Conservation (phyloP, 2,888 invertebrate species). For the Marasmarcha lunaedactyla region DNA sequence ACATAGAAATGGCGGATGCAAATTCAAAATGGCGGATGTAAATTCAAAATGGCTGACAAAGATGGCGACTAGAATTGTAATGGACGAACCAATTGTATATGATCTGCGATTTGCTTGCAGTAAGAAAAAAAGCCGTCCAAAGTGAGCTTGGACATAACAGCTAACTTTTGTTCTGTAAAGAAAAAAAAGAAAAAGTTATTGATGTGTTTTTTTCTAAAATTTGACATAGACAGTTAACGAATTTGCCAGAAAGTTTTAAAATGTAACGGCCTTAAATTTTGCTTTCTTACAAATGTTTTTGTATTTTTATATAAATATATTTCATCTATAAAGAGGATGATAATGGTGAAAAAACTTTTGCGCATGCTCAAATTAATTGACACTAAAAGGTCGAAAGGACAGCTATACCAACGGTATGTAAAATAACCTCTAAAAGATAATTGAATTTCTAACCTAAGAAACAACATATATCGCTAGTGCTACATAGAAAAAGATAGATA, state of each 20-base stretch:
- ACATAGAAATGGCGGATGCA: conserved; percentile 7
- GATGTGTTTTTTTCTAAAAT: conserved; percentile 5
- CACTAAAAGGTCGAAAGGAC: no score
- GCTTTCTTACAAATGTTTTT: no score
- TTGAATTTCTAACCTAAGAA: no score
- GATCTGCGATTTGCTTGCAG: conserved; percentile 70
- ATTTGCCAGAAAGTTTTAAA: no score
- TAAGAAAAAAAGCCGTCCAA: conserved; percentile 69
- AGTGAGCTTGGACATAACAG: conserved; percentile 61
- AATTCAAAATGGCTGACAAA: conserved; percentile 25
- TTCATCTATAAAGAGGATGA: no score
- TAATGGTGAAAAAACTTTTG: no score
- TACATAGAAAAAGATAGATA: conserved; percentile 11
- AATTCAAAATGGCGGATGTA: conserved; percentile 15
- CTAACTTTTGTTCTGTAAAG: conserved; percentile 57
- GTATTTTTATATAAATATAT: no score
- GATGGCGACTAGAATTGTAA: conserved; percentile 34
- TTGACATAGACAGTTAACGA: background rate
- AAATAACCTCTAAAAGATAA: no score
- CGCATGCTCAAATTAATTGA: no score
- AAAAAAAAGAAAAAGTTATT: conserved; percentile 35
- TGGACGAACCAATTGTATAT: conserved; percentile 68
- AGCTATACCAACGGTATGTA: no score
- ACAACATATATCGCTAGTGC: conserved; percentile 17
- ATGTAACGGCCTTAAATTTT: no score